Evolutionary conservation across 2,797 vertebrate species (phyloP).

Genomic region (Epinephelus awoara): DNA sequence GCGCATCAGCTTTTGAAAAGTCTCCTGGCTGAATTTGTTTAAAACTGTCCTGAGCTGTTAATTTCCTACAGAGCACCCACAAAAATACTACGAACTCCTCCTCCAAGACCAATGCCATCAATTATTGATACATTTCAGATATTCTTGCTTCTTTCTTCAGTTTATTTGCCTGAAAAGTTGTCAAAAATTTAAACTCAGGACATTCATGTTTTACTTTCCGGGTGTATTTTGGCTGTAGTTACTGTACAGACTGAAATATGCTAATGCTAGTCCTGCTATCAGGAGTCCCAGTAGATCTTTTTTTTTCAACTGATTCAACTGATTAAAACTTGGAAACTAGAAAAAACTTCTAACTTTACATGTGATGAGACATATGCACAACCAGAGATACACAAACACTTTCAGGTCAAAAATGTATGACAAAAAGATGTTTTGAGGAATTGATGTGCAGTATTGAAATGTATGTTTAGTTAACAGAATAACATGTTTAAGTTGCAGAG

Average conservation of each 20-base stretch:
- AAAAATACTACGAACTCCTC: background rate
- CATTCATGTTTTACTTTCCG: background rate
- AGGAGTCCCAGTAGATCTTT: background rate
- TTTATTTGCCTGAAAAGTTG: background rate
- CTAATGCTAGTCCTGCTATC: background rate
- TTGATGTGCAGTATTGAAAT: too few relatives aligned
- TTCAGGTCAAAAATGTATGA: too few relatives aligned
- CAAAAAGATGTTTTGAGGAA: too few relatives aligned
- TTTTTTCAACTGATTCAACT: too few relatives aligned
- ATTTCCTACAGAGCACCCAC: background rate
- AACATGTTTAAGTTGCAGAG: too few relatives aligned
- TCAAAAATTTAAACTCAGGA: background rate
- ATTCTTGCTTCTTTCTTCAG: background rate
- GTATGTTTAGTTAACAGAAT: too few relatives aligned
- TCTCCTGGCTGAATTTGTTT: background rate
- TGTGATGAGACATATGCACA: too few relatives aligned
- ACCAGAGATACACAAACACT: too few relatives aligned
- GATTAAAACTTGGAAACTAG: too few relatives aligned
- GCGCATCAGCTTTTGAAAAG: background rate
- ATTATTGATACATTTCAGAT: constrained; percentile 19
- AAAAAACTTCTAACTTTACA: too few relatives aligned
- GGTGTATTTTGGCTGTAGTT: background rate
- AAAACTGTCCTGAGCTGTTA: background rate
- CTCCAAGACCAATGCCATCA: background rate
- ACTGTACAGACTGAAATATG: background rate